Evolutionary conservation across 2,113 vertebrate species (phyloP).

Genomic region (Pogonocichla stellata): DNA sequence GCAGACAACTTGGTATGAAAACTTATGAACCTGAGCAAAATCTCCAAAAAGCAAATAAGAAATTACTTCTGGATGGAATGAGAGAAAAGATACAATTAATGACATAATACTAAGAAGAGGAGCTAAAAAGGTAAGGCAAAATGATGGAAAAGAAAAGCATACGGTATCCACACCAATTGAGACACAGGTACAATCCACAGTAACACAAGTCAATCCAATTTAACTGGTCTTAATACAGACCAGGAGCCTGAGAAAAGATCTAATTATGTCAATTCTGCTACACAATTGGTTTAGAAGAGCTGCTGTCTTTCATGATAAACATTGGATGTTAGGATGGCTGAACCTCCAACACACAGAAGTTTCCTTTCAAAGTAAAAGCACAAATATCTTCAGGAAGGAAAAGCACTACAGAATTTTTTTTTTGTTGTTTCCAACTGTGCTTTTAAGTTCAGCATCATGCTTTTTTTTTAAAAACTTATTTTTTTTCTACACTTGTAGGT

Average conservation of each 20-base stretch:
- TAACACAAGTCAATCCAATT: not conserved
- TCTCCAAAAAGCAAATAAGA: not conserved
- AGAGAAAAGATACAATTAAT: not conserved
- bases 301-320: not conserved
- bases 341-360: not conserved
- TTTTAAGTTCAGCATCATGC: not conserved
- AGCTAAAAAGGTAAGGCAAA: not conserved
- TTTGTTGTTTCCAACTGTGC: not conserved
- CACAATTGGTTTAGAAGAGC: not conserved
- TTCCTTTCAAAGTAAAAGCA: not conserved
- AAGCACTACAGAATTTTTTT: not conserved
- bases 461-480: not conserved
- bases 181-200: not conserved
- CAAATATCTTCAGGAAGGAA: not conserved
- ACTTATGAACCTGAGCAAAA: not conserved
- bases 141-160: not conserved
- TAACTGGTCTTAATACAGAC: not conserved
- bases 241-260: not conserved
- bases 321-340: not conserved
- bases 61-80: not conserved
- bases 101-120: not conserved
- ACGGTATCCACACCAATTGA: not conserved
- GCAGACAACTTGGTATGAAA: not conserved
- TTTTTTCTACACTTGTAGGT: not conserved
- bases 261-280: not conserved